Percentiles rank a stretch among this genome's conserved stretches.
phyloP scores from a whole-genome alignment of 2,797 vertebrate genomes.

The Holocentrus rufus region DNA sequence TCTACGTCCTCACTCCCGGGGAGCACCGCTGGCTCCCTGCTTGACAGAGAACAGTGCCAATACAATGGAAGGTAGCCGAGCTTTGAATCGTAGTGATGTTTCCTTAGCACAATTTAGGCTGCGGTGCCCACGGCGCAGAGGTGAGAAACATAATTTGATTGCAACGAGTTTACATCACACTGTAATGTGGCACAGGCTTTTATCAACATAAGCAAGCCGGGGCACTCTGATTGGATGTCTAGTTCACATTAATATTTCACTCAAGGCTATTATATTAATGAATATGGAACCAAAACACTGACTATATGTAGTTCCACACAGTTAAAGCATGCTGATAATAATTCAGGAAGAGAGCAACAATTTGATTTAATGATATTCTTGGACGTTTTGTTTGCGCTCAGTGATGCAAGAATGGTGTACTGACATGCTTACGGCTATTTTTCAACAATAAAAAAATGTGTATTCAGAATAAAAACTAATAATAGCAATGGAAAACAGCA shows the following conservation, averaged over 20 bases:
- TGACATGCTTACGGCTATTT: slow-evolving; percentile 38
- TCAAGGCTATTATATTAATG: slow-evolving; percentile 72
- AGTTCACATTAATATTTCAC: slow-evolving; percentile 69
- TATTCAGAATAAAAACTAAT: slow-evolving; percentile 25
- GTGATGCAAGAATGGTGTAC: slow-evolving; percentile 6
- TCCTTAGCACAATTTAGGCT: slow-evolving; percentile 61
- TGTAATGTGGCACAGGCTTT: slow-evolving; percentile 64
- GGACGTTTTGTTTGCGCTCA: slow-evolving; percentile 16
- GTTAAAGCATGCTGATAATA: slow-evolving; percentile 51
- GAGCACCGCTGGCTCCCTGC: slow-evolving; percentile 24
- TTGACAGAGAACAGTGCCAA: slow-evolving; percentile 46
- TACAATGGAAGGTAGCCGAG: slow-evolving; percentile 34
- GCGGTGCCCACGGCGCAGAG: slow-evolving; percentile 55
- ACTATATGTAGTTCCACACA: slow-evolving; percentile 45
- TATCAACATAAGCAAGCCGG: slow-evolving; percentile 69
- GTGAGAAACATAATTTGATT: slow-evolving; percentile 68
- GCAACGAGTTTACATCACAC: slow-evolving; percentile 76
- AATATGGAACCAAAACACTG: slow-evolving; percentile 62
- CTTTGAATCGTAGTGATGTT: slow-evolving; percentile 65
- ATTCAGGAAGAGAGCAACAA: slow-evolving; percentile 56
- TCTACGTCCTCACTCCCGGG: slow-evolving; percentile 49
- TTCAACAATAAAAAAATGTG: slow-evolving; percentile 12
- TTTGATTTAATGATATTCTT: slow-evolving; percentile 63
- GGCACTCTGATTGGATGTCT: slow-evolving; percentile 61
- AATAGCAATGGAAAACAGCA: not conserved